These are phyloP conservation scores for Microchrysa polita DNA, from an alignment of 2,888 invertebrate genomes.

Conservation along the genomic window DNA sequence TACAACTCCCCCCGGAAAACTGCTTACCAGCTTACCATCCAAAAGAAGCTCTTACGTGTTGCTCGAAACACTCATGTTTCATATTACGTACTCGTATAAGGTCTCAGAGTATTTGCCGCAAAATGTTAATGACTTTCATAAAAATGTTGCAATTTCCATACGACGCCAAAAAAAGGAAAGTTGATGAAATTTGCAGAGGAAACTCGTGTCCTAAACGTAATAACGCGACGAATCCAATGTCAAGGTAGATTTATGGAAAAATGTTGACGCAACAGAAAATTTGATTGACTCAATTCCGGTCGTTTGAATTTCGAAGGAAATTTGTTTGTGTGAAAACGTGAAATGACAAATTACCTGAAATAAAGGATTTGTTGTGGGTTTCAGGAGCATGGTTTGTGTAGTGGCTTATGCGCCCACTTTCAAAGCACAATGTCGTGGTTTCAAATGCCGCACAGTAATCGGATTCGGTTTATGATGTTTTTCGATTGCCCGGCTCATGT, in stretches of 20 bases:
- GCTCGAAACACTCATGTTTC: not conserved
- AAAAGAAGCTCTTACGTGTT: not conserved
- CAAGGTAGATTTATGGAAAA: conserved; percentile 22
- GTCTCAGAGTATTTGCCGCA: not conserved
- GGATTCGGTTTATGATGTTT: too few species aligned
- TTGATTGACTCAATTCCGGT: conserved; percentile 25
- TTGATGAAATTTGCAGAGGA: conserved; percentile 7
- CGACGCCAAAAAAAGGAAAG: not conserved
- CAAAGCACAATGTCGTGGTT: too few species aligned
- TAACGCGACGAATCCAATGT: not conserved
- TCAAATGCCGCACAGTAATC: too few species aligned
- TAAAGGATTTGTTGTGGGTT: too few species aligned
- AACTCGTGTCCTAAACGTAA: not conserved
- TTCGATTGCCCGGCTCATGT: too few species aligned
- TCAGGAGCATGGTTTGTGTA: too few species aligned
- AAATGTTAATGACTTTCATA: conserved; percentile 4
- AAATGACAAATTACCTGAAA: too few species aligned
- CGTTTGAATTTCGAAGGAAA: not conserved
- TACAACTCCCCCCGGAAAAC: not conserved
- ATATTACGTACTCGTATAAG: not conserved
- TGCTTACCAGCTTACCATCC: not conserved
- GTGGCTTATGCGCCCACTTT: too few species aligned
- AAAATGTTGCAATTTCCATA: not conserved
- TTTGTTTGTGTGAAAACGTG: not conserved
- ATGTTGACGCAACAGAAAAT: conserved; percentile 11